These are phyloP conservation scores for Empis stercorea DNA, from an alignment of 2,888 invertebrate species.

Conservation along the genomic window DNA sequence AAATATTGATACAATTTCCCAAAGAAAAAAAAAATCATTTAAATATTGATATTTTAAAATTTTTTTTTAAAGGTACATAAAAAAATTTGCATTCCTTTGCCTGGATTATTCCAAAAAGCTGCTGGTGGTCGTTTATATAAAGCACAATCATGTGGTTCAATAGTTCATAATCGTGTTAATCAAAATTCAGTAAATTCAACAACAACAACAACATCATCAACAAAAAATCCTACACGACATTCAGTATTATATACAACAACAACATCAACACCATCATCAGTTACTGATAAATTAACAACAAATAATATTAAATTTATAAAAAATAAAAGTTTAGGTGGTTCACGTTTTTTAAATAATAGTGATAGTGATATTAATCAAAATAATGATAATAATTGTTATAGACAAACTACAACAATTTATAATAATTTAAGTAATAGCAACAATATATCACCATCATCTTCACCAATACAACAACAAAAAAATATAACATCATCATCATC, in stretches of 20 bases:
- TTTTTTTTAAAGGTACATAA: conserved; percentile 43
- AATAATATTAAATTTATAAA: too few relatives aligned
- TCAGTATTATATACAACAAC: conserved; percentile 9
- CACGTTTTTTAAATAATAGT: conserved; percentile 14
- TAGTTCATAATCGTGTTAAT: conserved; percentile 22
- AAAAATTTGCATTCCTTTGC: conserved; percentile 48
- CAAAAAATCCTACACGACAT: conserved; percentile 8
- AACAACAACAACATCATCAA: conserved; percentile 4
- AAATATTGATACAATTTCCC: too few relatives aligned
- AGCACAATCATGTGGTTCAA: conserved; percentile 49
- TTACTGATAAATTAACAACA: too few relatives aligned
- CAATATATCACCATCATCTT: background rate
- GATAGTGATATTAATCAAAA: conserved; percentile 18
- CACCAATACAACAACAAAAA: background rate
- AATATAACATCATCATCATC: background rate
- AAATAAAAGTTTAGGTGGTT: conserved; percentile 1
- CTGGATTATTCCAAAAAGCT: conserved; percentile 39
- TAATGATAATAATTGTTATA: conserved; percentile 7
- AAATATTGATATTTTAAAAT: too few relatives aligned
- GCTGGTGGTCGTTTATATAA: conserved; percentile 41
- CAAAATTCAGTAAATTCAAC: background rate
- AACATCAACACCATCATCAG: background rate
- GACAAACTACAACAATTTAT: background rate
- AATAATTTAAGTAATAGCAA: background rate
- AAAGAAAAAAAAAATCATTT: too few relatives aligned